Evolutionary conservation across 2,797 vertebrate genomes (phyloP).

Genomic region (Acrossocheilus fasciatus): DNA sequence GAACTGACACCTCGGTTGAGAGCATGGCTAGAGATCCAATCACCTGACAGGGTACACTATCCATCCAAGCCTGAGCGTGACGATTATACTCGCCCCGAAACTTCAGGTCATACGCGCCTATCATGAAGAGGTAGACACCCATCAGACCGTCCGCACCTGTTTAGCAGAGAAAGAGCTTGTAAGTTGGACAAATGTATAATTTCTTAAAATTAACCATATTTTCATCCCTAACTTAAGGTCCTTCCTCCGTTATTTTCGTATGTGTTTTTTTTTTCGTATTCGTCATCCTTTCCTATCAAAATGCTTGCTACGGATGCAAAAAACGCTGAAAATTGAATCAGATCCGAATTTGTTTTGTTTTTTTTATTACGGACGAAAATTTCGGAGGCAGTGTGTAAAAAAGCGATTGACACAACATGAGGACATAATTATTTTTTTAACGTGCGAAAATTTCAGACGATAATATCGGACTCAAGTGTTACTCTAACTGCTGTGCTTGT

Average conservation of each 20-base stretch:
- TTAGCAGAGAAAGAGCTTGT: slow-evolving; percentile 44
- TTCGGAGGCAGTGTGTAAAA: not conserved
- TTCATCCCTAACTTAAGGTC: not conserved
- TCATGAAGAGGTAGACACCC: slow-evolving; percentile 97
- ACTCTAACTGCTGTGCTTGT: not conserved
- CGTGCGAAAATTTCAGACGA: not conserved
- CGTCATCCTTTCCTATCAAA: not conserved
- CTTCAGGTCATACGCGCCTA: slow-evolving; percentile 93
- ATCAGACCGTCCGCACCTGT: slow-evolving; percentile 96
- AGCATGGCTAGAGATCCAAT: slow-evolving; percentile 94
- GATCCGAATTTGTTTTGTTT: not conserved
- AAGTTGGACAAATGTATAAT: not conserved
- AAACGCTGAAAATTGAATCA: not conserved
- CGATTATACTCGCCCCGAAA: slow-evolving; percentile 96
- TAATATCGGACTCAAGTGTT: not conserved
- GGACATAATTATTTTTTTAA: not conserved
- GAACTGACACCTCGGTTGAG: slow-evolving; percentile 96
- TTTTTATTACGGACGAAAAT: not conserved
- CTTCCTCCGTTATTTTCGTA: not conserved
- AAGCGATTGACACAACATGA: not conserved
- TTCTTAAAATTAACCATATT: not conserved
- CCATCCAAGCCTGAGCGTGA: slow-evolving; percentile 96
- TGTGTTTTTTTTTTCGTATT: not conserved
- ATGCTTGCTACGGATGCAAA: not conserved
- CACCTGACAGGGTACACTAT: slow-evolving; percentile 91